Conservation (phyloP, 2,113 vertebrate species). For the Gobius niger region DNA sequence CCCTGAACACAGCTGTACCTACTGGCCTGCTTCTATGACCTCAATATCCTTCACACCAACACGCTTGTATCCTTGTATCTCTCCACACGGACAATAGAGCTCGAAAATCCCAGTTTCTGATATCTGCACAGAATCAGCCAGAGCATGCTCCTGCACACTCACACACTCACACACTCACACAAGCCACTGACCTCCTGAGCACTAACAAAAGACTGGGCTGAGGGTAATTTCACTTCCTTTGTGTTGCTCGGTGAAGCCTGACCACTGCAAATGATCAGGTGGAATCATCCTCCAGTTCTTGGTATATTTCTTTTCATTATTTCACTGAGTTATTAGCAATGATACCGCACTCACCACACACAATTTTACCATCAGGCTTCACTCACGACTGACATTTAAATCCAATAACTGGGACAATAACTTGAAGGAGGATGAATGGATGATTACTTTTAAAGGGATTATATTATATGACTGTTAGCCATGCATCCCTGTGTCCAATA, state of each 20-base stretch:
- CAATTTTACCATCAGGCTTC: not conserved
- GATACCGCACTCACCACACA: not conserved
- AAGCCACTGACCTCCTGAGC: not conserved
- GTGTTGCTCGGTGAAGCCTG: constrained; percentile 28
- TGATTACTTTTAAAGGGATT: too few species aligned
- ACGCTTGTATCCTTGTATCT: not conserved
- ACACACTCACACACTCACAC: constrained; percentile 3
- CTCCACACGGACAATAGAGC: not conserved
- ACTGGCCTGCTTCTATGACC: constrained; percentile 33
- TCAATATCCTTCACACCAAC: constrained; percentile 11
- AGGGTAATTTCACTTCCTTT: constrained; percentile 30
- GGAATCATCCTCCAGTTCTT: constrained; percentile 32
- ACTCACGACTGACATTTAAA: too few species aligned
- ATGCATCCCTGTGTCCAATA: too few species aligned
- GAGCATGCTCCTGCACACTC: constrained; percentile 19
- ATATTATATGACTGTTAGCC: too few species aligned
- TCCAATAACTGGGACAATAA: too few species aligned
- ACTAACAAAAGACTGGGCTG: constrained; percentile 21
- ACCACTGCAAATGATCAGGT: constrained; percentile 29
- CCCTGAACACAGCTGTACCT: constrained; percentile 15
- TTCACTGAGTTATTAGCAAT: not conserved
- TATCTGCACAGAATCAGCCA: constrained; percentile 16
- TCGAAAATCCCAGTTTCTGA: not conserved
- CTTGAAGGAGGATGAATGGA: too few species aligned
- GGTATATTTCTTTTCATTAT: constrained; percentile 12